Evolutionary conservation across 2,888 invertebrate species (phyloP).

Genomic region (Lithophane leautieri): DNA sequence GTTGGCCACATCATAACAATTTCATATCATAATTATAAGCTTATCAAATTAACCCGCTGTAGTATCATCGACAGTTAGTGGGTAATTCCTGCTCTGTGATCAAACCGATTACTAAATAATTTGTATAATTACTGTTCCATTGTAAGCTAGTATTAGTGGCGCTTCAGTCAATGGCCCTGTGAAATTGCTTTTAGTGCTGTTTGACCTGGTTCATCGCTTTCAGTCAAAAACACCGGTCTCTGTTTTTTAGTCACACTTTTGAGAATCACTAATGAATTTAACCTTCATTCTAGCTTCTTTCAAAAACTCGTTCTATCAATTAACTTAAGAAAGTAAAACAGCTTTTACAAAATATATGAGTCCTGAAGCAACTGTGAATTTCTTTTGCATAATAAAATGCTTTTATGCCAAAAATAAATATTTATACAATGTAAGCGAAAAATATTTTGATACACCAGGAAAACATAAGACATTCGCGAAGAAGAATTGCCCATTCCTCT

Average conservation of each 20-base stretch:
- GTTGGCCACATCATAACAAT: background rate
- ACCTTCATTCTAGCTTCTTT: background rate
- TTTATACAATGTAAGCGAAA: constrained; percentile 25
- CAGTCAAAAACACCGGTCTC: too few relatives aligned
- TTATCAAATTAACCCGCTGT: constrained; percentile 2
- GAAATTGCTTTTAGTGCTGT: background rate
- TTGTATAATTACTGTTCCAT: constrained; percentile 14
- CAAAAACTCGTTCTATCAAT: background rate
- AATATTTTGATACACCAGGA: constrained; percentile 29
- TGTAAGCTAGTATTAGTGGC: constrained; percentile 1
- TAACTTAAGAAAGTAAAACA: background rate
- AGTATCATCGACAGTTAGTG: constrained; percentile 28
- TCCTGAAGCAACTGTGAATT: background rate
- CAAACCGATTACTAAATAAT: constrained; percentile 25
- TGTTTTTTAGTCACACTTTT: background rate
- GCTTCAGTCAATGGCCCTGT: background rate
- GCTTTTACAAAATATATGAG: background rate
- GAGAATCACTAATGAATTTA: background rate
- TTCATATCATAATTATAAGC: constrained; percentile 16
- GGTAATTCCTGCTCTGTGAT: constrained; percentile 5
- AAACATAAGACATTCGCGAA: constrained; percentile 21
- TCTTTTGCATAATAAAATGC: background rate
- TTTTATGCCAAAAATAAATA: constrained; percentile 27
- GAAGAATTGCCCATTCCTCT: constrained; percentile 37
- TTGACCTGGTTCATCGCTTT: background rate